phyloP scores from a whole-genome alignment of 2,113 vertebrate species.

The Brachypteracias leptosomus region DNA sequence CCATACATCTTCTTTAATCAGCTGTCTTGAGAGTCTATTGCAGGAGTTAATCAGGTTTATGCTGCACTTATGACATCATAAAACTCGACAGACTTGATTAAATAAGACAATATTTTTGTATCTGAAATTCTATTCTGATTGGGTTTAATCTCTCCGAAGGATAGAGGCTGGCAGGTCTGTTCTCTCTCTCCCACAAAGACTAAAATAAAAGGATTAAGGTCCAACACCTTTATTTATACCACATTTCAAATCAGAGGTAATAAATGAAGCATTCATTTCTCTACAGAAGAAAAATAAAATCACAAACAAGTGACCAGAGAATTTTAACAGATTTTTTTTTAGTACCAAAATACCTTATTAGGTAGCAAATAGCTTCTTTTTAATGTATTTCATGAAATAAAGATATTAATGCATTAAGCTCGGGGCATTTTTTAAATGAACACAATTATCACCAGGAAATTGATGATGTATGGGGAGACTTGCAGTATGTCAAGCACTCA shows the following conservation, averaged over 20 bases:
- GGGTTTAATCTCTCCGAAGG: neutral
- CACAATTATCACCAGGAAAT: slow-evolving; percentile 43
- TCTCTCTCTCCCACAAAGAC: neutral
- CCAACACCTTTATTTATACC: neutral
- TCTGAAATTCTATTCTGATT: neutral
- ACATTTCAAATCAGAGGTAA: neutral
- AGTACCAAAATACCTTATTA: neutral
- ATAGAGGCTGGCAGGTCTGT: neutral
- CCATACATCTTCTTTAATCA: slow-evolving; percentile 3
- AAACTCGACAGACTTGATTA: slow-evolving; percentile 21
- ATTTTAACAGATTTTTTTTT: neutral
- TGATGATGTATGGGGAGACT: slow-evolving; percentile 10
- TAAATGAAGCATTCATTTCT: neutral
- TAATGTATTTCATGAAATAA: slow-evolving; percentile 39
- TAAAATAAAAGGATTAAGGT: neutral
- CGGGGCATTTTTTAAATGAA: slow-evolving; percentile 13
- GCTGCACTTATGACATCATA: slow-evolving; percentile 12
- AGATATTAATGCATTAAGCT: slow-evolving; percentile 43
- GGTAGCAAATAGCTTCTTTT: slow-evolving; percentile 1
- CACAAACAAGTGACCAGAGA: neutral
- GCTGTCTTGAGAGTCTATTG: neutral
- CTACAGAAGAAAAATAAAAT: neutral
- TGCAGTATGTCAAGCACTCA: neutral
- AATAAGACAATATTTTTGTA: neutral
- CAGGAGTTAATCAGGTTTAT: slow-evolving; percentile 24